phyloP scores from a whole-genome alignment of 2,113 vertebrate genomes.

The Siphamia tubifer region DNA sequence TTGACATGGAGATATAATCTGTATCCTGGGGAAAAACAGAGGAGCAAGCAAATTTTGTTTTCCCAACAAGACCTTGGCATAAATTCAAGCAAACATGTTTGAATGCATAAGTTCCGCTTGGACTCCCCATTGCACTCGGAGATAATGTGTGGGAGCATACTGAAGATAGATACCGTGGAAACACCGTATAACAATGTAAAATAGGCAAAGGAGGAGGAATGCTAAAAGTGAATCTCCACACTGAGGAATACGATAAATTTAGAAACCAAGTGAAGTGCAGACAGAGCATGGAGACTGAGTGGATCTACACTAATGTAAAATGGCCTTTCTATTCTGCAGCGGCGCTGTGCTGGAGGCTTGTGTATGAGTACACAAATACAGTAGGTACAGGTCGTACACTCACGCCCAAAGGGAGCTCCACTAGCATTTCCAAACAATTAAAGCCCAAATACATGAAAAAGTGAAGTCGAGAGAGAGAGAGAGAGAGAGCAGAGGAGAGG shows the following conservation, averaged over 20 bases:
- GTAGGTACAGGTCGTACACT: not conserved
- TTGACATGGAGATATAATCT: conserved; percentile 64
- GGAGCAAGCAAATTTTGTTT: conserved; percentile 40
- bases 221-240: conserved; percentile 33
- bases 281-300: not conserved
- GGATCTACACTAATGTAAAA: not conserved
- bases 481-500: no score
- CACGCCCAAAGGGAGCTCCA: conserved; percentile 1
- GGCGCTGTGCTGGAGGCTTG: not conserved
- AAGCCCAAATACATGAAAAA: conserved; percentile 7
- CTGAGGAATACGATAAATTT: conserved; percentile 29
- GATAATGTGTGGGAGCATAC: conserved; percentile 13
- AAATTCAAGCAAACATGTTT: conserved; percentile 49
- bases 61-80: conserved; percentile 28
- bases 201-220: conserved; percentile 1
- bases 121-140: conserved; percentile 24
- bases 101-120: conserved; percentile 39
- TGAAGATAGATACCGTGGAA: conserved; percentile 12
- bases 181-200: conserved; percentile 25
- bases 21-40: conserved; percentile 21
- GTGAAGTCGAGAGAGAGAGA: not conserved
- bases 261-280: not conserved
- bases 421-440: conserved; percentile 54
- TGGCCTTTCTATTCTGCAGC: not conserved
- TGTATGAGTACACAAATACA: not conserved